These are phyloP conservation scores for Eueremaeus valkanovi DNA, from an alignment of 2,888 invertebrate genomes.

Conservation along the genomic window DNA sequence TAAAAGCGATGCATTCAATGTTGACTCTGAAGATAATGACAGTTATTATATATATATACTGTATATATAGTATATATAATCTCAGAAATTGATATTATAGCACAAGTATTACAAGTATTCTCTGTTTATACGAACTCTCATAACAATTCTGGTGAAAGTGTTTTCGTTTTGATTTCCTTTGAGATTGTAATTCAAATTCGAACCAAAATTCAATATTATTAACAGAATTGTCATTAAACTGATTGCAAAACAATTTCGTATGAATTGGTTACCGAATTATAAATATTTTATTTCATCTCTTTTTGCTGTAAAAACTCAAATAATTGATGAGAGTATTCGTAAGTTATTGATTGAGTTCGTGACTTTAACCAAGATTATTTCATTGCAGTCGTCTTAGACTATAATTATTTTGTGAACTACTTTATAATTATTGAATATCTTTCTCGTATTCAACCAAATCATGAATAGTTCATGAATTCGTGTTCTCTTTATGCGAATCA, in stretches of 20 bases:
- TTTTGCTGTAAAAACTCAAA: neutral
- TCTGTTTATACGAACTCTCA: neutral
- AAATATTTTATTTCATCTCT: neutral
- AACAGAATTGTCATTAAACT: neutral
- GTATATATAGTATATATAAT: neutral
- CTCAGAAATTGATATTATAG: neutral
- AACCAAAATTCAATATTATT: constrained; percentile 4
- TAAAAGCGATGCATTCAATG: neutral
- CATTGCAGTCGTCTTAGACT: neutral
- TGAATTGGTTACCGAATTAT: neutral
- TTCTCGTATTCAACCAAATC: neutral
- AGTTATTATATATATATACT: neutral
- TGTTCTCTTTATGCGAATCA: too few relatives aligned
- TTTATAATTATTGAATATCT: neutral
- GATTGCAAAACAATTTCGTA: neutral
- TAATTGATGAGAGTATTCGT: neutral
- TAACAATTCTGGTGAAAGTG: neutral
- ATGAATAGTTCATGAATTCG: neutral
- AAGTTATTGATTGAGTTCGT: neutral
- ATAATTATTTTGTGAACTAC: neutral
- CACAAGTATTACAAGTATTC: neutral
- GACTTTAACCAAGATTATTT: neutral
- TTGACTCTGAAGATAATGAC: neutral
- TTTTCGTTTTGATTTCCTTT: constrained; percentile 26
- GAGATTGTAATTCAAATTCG: constrained; percentile 16